Evolutionary conservation across 2,797 vertebrate genomes (phyloP), one percentile per base, ranked within the genome.

Genomic region (Myotis myotis): DNA sequence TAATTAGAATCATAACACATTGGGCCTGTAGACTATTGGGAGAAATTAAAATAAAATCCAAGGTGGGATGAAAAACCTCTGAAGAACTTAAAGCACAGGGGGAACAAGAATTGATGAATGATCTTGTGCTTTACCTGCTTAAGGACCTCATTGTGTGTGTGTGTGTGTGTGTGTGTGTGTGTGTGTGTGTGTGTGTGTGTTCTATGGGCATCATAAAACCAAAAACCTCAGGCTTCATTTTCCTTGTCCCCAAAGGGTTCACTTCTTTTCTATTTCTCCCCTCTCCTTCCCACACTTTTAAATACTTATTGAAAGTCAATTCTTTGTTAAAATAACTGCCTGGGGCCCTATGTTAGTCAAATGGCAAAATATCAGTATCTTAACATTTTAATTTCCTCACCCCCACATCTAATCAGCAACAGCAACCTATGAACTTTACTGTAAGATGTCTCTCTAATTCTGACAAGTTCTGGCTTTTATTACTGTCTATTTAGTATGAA

Each of bases 11-110:
- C 2, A 36, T 17, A 62, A 55, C 4, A 22, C 23, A 28, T 0
- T 13, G 17, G 57, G 30, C 25, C 13, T 49, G 6, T 25, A 70
- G 68, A 33, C 8, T 62, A 55, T 9, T 28, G 28, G 60, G 85
- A 82, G 23, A 85, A 64, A 85, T 74, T 16, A 87, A 53, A 83
- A 94, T 72, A 93, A 89, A 95, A 71, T n/a, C 15, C 70, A 82
- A 82, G 15, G 30, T 70, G 17, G 90, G 55, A 36, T 62, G 19
- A 71, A 84, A 87, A 90, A 11, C 55, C 53, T 80, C 76, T 62
- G 41, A 64, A 85, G 55, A 90, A 33, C 28, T 64, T 9, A 87
- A 41, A n/a, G 38, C 66, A 75, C 12, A 49, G 33, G 15, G 57
- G 12, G 20, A 6, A n/a, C 11, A 53, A 23, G 51, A 76, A 51